A percentile compares a stretch with the other conserved stretches of the same genome.
These are phyloP conservation scores for Chiloscyllium punctatum DNA, from an alignment of 2,797 vertebrate species.

Conservation along the genomic window DNA sequence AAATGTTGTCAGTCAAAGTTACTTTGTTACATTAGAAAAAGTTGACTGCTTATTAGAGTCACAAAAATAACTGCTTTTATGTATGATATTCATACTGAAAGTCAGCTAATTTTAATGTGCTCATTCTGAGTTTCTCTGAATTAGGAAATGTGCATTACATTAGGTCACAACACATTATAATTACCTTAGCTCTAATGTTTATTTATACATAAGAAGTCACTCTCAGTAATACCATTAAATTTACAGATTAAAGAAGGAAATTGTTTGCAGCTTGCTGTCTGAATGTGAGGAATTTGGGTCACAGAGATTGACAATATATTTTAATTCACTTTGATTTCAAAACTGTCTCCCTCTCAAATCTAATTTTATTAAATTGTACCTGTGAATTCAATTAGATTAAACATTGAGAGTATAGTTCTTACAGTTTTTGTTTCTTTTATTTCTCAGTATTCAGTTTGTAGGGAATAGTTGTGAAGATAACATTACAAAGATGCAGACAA, in stretches of 20 bases:
- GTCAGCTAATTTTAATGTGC: neutral
- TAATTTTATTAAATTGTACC: neutral
- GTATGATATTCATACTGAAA: neutral
- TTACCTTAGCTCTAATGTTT: neutral
- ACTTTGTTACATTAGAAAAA: neutral
- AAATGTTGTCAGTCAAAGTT: neutral
- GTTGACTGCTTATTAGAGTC: neutral
- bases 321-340: neutral
- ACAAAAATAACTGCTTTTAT: neutral
- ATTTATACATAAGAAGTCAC: neutral
- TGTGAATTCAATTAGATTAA: neutral
- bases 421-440: neutral
- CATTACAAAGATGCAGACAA: too few relatives aligned
- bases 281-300: neutral
- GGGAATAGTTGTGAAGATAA: neutral
- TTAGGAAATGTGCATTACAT: neutral
- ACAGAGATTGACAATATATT: neutral
- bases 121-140: neutral
- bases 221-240: neutral
- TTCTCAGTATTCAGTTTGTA: neutral
- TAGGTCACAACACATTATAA: neutral
- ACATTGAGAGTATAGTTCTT: neutral
- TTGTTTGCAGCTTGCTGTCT: neutral
- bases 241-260: neutral
- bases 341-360: neutral